Evolutionary conservation across 2,797 vertebrate genomes (phyloP).

Genomic region (Tauraco hartlaubi): DNA sequence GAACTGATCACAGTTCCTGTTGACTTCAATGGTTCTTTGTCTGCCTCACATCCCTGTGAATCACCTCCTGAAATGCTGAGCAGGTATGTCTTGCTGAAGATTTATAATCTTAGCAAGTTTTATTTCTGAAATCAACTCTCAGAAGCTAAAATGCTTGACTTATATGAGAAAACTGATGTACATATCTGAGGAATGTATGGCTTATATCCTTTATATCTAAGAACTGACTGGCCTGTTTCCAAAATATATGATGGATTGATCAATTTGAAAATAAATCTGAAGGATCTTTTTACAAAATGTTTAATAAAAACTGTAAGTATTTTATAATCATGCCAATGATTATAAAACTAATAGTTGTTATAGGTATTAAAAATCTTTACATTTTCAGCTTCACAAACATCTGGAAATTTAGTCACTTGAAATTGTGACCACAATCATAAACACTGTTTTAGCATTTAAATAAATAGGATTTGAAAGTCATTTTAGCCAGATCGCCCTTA

Average conservation of each 20-base stretch:
- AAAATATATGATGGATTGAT: neutral
- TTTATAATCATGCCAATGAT: neutral
- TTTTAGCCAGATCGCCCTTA: neutral
- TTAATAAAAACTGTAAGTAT: neutral
- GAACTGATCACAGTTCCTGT: slow-evolving; percentile 1
- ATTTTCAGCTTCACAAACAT: neutral
- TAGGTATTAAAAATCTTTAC: neutral
- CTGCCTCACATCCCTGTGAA: neutral
- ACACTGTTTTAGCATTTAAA: neutral
- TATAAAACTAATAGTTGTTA: neutral
- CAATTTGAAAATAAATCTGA: neutral
- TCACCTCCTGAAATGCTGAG: neutral
- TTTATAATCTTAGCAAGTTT: slow-evolving; percentile 5
- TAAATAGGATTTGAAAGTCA: neutral
- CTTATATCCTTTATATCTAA: neutral
- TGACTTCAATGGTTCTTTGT: slow-evolving; percentile 30
- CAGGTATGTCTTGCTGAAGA: neutral
- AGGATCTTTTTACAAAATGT: neutral
- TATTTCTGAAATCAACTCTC: neutral
- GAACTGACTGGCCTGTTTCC: neutral
- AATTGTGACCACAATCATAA: neutral
- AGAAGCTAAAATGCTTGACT: neutral
- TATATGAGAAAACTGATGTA: neutral
- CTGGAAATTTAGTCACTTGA: neutral
- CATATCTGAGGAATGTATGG: neutral